Percentiles rank a stretch among this genome's conserved stretches.
These are phyloP conservation scores for Pteropus alecto DNA, from an alignment of 2,113 vertebrate species.

Conservation along the genomic window DNA sequence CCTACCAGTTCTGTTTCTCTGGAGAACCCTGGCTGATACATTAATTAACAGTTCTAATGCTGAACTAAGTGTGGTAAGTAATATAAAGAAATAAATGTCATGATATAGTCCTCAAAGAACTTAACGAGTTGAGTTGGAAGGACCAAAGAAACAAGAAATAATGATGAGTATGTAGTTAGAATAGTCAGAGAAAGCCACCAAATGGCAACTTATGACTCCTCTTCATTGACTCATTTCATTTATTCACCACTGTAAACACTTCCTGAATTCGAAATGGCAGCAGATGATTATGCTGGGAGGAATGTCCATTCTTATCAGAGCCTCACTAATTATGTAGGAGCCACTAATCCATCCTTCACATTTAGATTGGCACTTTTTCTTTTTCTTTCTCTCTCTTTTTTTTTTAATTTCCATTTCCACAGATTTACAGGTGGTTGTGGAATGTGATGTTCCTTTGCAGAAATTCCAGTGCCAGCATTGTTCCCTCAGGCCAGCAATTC, in stretches of 20 bases:
- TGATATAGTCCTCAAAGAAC: neutral
- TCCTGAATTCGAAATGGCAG: constrained; percentile 27
- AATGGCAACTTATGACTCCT: neutral
- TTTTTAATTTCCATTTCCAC: neutral
- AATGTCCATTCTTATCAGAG: neutral
- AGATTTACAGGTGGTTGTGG: constrained; percentile 13
- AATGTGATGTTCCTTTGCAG: constrained; percentile 46
- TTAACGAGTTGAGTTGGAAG: neutral
- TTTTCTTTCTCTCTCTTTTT: neutral
- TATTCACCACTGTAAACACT: neutral
- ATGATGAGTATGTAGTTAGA: neutral
- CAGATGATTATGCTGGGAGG: neutral
- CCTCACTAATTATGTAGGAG: neutral
- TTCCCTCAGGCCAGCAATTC: neutral
- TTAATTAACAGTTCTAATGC: neutral
- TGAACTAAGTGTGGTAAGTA: neutral
- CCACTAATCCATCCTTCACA: neutral
- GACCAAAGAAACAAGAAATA: neutral
- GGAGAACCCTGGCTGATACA: neutral
- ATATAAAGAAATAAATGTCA: constrained; percentile 1
- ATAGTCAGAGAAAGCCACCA: neutral
- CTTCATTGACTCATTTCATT: neutral
- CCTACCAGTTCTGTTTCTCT: neutral
- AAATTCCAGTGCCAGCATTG: constrained; percentile 15
- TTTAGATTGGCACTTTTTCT: neutral